Evolutionary conservation across 2,113 vertebrate genomes (phyloP), one percentile per base, ranked within the genome.

Genomic region (Corvus hawaiiensis): DNA sequence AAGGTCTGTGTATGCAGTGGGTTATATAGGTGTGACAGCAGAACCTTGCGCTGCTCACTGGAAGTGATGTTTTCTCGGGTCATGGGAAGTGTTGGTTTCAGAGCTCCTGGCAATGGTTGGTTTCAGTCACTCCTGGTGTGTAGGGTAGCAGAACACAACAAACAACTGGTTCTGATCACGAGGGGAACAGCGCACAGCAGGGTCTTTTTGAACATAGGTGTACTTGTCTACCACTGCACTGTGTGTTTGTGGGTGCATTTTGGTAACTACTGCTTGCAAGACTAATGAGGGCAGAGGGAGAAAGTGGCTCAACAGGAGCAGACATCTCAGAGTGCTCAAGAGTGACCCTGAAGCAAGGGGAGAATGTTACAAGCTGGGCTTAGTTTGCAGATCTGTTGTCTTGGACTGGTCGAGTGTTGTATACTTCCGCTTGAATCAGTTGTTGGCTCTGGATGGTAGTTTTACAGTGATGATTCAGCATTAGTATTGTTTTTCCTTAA

Each of bases 401-500:
- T 85, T 55, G 72, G 33, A 15, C 48, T 73, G 59, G 33, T 41
- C 72, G 48, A 30, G 30, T 37, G 61, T 78, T 84, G 67, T 69
- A 37, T 69, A 33, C 28, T 8, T 90, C 17, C n/a, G 48, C 28
- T 49, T 93, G 59, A 81, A 86, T 81, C 39, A 52, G 67, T 76
- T 75, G 41, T 32, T 90, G 85, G 75, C 90, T 77, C 59, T 77
- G 76, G 51, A 15, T 73, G 16, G 75, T 66, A 22, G 79, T 80
- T 96, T 56, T 67, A 54, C 37, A 27, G 0, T 55, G 74, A 59
- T 95, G 85, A 92, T 61, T 95, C 88, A 94, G 88, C 88, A 64
- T 66, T 84, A 61, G 48, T 76, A 67, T 89, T 94, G 89, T 59
- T 81, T 88, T 66, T 76, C 51, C 87, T 90, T 88, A 22, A 46